A percentile compares a stretch with the other conserved stretches of the same genome.
These are phyloP conservation scores for Equus quagga DNA, from an alignment of 2,113 vertebrate genomes.

Conservation along the genomic window DNA sequence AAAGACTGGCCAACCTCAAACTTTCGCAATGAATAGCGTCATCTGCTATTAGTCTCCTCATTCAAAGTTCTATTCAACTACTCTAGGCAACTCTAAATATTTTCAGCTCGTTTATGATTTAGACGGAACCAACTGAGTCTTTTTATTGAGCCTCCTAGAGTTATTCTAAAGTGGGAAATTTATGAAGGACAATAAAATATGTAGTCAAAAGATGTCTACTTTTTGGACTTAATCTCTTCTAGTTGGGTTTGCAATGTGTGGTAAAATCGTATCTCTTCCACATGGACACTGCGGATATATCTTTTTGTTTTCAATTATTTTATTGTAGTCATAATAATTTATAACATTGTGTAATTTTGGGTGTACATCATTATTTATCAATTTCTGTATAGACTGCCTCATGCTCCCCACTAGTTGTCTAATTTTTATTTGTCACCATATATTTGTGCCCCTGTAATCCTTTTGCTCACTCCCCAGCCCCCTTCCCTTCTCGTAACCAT, in stretches of 20 bases:
- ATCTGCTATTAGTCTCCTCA: background rate
- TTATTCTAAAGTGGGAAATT: background rate
- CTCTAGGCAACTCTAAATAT: background rate
- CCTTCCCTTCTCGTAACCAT: too few species aligned
- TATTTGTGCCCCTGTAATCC: too few species aligned
- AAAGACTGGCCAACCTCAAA: background rate
- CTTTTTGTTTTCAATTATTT: too few species aligned
- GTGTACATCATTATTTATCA: too few species aligned
- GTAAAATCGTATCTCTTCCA: background rate
- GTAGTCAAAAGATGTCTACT: background rate
- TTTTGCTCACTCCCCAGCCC: too few species aligned
- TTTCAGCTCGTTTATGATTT: background rate
- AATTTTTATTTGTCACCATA: too few species aligned
- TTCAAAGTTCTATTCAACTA: background rate
- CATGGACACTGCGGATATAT: background rate
- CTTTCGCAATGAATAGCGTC: background rate
- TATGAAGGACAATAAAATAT: background rate
- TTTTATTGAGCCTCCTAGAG: background rate
- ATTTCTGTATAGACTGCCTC: too few species aligned
- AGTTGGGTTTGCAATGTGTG: background rate
- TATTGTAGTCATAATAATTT: too few species aligned
- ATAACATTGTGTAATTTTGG: too few species aligned
- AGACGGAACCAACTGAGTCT: background rate
- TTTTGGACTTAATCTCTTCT: background rate
- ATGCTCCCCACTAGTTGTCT: too few species aligned